Evolutionary conservation across 1,140 invertebrate genomes (phyloP).

Genomic region (Caerostris extrusa): DNA sequence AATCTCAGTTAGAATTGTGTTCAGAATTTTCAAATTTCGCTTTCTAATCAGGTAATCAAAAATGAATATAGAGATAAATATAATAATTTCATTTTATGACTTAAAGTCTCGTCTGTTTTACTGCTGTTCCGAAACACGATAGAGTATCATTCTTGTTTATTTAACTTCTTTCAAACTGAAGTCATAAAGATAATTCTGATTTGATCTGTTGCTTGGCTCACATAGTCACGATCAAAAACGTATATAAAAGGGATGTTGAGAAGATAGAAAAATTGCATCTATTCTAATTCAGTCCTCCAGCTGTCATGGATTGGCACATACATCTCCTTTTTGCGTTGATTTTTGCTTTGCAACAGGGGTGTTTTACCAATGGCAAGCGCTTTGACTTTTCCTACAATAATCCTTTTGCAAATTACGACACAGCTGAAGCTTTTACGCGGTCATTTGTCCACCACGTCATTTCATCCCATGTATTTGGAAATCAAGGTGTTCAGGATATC

Average conservation of each 20-base stretch:
- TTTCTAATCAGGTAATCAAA: neutral
- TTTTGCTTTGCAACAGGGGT: slow-evolving; percentile 31
- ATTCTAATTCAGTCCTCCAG: slow-evolving; percentile 1
- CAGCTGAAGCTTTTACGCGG: slow-evolving; percentile 10
- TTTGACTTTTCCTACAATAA: slow-evolving; percentile 13
- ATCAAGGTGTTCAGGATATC: slow-evolving; percentile 24
- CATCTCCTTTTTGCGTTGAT: neutral
- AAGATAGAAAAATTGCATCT: neutral
- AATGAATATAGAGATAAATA: slow-evolving; percentile 14
- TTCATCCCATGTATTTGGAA: slow-evolving; percentile 13
- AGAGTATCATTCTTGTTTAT: neutral
- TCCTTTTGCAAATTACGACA: slow-evolving; percentile 36
- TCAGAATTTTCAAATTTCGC: slow-evolving; percentile 12
- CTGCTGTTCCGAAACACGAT: neutral
- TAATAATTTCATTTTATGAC: slow-evolving; percentile 38
- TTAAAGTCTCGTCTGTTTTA: slow-evolving; percentile 7
- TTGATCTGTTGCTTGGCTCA: neutral
- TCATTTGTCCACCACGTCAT: slow-evolving; percentile 17
- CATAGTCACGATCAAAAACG: slow-evolving; percentile 20
- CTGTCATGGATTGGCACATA: slow-evolving; percentile 43
- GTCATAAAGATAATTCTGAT: neutral
- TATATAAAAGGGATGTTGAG: slow-evolving; percentile 21
- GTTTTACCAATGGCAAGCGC: neutral
- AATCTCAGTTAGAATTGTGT: neutral
- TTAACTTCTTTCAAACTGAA: neutral